Evolutionary conservation across 2,888 invertebrate species (phyloP).

Genomic region (Petrolisthes cinctipes): DNA sequence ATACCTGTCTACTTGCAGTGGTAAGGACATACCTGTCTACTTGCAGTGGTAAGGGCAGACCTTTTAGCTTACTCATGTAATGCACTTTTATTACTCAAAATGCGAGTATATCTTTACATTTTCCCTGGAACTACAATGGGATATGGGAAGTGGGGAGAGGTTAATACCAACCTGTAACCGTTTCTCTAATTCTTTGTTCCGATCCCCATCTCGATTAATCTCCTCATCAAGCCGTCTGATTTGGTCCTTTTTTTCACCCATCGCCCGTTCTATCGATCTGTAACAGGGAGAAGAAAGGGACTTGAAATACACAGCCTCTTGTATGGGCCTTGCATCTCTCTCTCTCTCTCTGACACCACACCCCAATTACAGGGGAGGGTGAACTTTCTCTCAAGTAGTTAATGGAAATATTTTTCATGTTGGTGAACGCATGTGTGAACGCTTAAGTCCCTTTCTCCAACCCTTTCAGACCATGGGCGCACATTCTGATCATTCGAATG

Average conservation of each 20-base stretch:
- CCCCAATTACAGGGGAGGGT: conserved; percentile 56
- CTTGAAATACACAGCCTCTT: conserved; percentile 63
- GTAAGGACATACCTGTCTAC: no score
- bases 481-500: conserved; percentile 47
- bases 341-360: conserved; percentile 58
- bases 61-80: no score
- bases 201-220: conserved; percentile 64
- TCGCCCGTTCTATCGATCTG: conserved; percentile 66
- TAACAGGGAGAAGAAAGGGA: conserved; percentile 66
- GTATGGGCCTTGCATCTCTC: conserved; percentile 52
- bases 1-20: no score
- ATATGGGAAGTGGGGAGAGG: conserved; percentile 19
- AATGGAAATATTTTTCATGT: conserved; percentile 49
- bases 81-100: no score
- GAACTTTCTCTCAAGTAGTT: conserved; percentile 60
- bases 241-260: conserved; percentile 66
- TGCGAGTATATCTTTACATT: background rate
- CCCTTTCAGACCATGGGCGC: conserved; percentile 64
- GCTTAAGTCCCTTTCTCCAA: conserved; percentile 66
- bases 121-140: background rate
- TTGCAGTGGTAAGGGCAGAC: no score
- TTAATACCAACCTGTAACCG: conserved; percentile 65
- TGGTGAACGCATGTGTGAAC: conserved; percentile 54
- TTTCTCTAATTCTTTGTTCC: conserved; percentile 63
- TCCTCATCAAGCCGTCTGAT: conserved; percentile 65